These are phyloP conservation scores for Tetheella fluctuosa DNA, from an alignment of 2,888 invertebrate species.

Conservation along the genomic window DNA sequence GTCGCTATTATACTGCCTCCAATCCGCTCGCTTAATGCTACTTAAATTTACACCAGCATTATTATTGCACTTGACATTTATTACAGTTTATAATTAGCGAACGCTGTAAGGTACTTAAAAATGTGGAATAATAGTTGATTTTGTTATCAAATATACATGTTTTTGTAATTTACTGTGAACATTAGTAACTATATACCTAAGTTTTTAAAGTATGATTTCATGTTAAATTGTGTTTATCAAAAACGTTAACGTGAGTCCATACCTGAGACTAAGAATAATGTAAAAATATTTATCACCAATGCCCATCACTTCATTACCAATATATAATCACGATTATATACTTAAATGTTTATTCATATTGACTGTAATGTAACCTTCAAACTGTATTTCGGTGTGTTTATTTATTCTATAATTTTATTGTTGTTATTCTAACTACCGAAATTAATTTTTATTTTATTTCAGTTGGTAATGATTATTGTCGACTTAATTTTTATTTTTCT, in stretches of 20 bases:
- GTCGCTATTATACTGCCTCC: constrained; percentile 55
- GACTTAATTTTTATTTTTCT: constrained; percentile 8
- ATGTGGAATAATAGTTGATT: no score
- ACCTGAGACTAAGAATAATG: not conserved
- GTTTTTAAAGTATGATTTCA: no score
- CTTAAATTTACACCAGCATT: constrained; percentile 28
- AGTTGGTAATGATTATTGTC: constrained; percentile 23
- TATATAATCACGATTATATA: constrained; percentile 17
- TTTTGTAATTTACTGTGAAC: no score
- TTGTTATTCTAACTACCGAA: constrained; percentile 26
- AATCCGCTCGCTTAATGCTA: constrained; percentile 34
- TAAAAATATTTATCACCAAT: constrained; percentile 8
- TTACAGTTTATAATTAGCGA: not conserved
- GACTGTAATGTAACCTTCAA: constrained; percentile 27
- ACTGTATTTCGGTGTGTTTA: constrained; percentile 22
- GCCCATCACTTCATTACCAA: constrained; percentile 19
- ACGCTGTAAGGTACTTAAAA: not conserved
- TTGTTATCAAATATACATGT: no score
- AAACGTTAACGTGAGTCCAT: no score
- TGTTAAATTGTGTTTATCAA: no score
- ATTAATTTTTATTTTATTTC: constrained; percentile 28
- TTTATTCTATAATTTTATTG: constrained; percentile 32
- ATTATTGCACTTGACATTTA: constrained; percentile 15
- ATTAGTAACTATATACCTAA: no score
- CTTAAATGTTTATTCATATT: constrained; percentile 25